These are phyloP conservation scores for Pocillopora verrucosa DNA, from an alignment of 64 coral and sea anemone species.

Conservation along the genomic window DNA sequence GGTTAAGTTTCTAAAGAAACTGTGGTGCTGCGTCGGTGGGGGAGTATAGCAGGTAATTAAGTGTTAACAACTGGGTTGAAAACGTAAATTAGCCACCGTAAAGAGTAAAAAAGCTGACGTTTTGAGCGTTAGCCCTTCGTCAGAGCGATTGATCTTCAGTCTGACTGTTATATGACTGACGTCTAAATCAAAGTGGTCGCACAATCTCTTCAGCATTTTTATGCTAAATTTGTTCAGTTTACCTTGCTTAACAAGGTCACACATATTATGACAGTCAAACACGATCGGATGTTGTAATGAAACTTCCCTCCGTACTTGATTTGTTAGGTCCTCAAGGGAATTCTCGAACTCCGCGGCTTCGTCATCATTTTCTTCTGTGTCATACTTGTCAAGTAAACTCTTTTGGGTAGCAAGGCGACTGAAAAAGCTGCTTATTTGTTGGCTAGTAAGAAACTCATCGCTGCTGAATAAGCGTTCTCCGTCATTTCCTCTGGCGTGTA, in stretches of 20 bases:
- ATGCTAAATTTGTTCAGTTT: slow-evolving; percentile 26
- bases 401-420: too few species aligned
- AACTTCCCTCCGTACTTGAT: slow-evolving; percentile 18
- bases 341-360: slow-evolving; percentile 4
- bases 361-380: neutral
- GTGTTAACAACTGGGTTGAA: too few species aligned
- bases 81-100: too few species aligned
- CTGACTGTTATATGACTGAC: slow-evolving; percentile 1
- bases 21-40: too few species aligned
- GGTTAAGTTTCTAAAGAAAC: too few species aligned
- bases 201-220: slow-evolving; percentile 1
- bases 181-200: slow-evolving; percentile 2
- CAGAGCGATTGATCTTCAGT: too few species aligned
- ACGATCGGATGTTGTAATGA: slow-evolving; percentile 20
- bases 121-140: too few species aligned
- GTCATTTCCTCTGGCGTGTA: slow-evolving; percentile 19
- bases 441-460: slow-evolving; percentile 41
- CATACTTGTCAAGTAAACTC: neutral
- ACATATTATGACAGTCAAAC: slow-evolving; percentile 23
- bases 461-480: slow-evolving; percentile 28
- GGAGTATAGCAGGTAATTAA: too few species aligned
- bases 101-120: too few species aligned
- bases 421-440: slow-evolving; percentile 52
- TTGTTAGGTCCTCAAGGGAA: neutral
- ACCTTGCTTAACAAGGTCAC: neutral